Conservation (phyloP, 1,140 invertebrate genomes). For the Xylocopa sonorina region DNA sequence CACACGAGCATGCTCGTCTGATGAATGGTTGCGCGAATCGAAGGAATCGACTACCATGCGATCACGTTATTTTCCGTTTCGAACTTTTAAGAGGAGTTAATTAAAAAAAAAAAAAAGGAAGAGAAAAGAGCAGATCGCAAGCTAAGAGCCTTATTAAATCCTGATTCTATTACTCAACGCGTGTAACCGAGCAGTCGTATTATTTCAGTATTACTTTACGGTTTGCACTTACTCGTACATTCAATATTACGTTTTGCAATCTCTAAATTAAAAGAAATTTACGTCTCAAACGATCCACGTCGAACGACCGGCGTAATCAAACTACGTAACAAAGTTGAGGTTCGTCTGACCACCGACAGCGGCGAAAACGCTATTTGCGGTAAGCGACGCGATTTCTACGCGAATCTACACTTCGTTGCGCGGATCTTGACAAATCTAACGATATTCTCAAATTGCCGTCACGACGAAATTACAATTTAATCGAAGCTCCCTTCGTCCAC, state of each 20-base stretch:
- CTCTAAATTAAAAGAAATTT: neutral
- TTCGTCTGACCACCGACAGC: neutral
- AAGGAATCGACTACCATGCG: slow-evolving; percentile 6
- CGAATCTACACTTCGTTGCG: neutral
- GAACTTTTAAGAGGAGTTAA: neutral
- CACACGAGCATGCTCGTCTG: neutral
- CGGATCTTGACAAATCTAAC: neutral
- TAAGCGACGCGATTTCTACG: neutral
- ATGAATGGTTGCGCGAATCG: slow-evolving; percentile 9
- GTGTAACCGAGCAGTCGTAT: too few species aligned
- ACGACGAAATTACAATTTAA: neutral
- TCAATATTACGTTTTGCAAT: too few species aligned
- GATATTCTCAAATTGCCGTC: neutral
- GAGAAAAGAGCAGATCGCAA: too few species aligned
- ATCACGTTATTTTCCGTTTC: slow-evolving; percentile 7
- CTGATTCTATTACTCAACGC: too few species aligned
- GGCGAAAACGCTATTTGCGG: neutral
- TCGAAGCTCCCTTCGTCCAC: neutral
- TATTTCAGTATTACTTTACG: too few species aligned
- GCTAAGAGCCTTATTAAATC: too few species aligned
- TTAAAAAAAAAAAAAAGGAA: too few species aligned
- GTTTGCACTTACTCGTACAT: too few species aligned
- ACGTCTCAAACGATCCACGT: neutral
- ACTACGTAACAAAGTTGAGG: neutral
- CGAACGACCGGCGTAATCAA: neutral